phyloP scores from a whole-genome alignment of 92 coral and sea anemone genomes.

The Blastomussa wellsi region DNA sequence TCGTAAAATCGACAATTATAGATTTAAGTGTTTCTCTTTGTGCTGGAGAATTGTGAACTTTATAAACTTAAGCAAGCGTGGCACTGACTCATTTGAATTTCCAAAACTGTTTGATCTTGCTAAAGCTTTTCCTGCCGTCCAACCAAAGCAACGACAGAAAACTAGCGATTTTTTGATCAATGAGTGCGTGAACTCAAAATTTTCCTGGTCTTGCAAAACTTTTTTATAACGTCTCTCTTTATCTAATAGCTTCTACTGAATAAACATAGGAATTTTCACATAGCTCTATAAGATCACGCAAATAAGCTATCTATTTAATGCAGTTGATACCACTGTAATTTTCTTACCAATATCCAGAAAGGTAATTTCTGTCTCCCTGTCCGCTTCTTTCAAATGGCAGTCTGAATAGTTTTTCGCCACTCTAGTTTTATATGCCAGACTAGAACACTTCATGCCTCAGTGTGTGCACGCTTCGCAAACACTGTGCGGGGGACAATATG shows the following conservation, averaged over 20 bases:
- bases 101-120: background rate
- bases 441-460: background rate
- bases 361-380: background rate
- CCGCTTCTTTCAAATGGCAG: background rate
- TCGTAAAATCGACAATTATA: too few species aligned
- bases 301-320: background rate
- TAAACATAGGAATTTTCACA: background rate
- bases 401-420: background rate
- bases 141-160: background rate
- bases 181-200: background rate
- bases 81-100: background rate
- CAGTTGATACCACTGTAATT: background rate
- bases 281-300: background rate
- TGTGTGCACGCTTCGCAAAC: constrained; percentile 1
- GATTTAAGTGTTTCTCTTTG: too few species aligned
- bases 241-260: background rate
- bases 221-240: background rate
- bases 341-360: constrained; percentile 14
- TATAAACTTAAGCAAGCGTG: background rate
- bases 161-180: background rate
- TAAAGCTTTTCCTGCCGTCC: background rate
- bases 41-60: background rate
- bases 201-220: background rate
- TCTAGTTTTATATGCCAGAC: background rate
- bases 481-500: background rate